Conservation (phyloP, 1,140 invertebrate species). For the Plutomurus gul region DNA sequence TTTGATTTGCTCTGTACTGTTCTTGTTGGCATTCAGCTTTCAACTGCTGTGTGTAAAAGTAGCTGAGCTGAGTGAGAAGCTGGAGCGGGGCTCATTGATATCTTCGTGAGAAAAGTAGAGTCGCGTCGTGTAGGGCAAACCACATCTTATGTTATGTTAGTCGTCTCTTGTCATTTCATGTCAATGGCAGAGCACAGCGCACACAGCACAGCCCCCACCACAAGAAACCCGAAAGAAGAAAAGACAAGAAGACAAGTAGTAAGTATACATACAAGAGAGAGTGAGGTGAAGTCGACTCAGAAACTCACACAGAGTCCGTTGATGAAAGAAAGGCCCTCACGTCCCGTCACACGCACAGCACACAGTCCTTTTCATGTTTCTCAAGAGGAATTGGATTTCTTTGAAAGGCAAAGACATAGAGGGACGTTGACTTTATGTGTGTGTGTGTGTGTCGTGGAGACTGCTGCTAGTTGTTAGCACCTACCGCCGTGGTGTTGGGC, state of each 20-base stretch:
- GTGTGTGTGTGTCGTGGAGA: too few species aligned
- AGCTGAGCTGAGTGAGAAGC: background rate
- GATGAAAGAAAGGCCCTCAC: conserved; percentile 16
- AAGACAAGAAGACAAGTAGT: background rate
- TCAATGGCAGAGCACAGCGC: conserved; percentile 7
- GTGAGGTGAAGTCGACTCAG: too few species aligned
- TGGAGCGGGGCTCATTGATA: background rate
- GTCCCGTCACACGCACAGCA: conserved; percentile 9
- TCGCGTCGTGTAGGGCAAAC: too few species aligned
- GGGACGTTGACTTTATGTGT: background rate
- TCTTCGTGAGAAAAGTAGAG: background rate
- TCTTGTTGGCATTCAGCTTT: background rate
- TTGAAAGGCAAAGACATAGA: background rate
- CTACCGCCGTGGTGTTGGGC: background rate
- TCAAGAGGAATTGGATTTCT: background rate
- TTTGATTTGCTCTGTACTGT: background rate
- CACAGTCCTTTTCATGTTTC: background rate
- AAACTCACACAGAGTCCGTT: too few species aligned
- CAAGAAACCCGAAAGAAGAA: background rate
- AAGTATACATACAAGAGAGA: too few species aligned
- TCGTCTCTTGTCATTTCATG: conserved; percentile 9
- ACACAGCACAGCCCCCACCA: background rate
- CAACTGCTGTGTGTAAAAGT: too few species aligned
- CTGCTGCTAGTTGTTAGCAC: background rate
- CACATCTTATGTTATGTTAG: background rate